Conservation (phyloP, 2,888 invertebrate genomes). For the Julus scandinavius region DNA sequence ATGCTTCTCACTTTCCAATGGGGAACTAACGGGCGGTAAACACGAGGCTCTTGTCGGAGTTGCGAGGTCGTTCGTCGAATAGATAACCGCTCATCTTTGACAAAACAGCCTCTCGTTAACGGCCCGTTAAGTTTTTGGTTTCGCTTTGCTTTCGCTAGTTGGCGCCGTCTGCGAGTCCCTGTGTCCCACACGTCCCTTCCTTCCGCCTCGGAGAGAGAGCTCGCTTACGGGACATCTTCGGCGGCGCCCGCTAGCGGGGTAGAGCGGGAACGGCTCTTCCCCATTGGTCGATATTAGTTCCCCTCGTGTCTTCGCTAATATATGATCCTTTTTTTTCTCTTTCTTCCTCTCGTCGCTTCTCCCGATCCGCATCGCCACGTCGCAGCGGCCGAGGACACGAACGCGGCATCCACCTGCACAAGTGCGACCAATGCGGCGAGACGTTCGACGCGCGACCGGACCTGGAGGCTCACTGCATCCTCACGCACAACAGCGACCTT, state of each 20-base stretch:
- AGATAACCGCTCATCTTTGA: too few relatives aligned
- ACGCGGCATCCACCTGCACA: slow-evolving; percentile 57
- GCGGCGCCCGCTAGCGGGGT: not conserved
- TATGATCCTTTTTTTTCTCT: not conserved
- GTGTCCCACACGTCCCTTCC: too few relatives aligned
- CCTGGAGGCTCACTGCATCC: slow-evolving; percentile 62
- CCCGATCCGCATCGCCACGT: not conserved
- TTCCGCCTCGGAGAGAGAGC: too few relatives aligned
- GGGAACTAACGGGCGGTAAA: not conserved
- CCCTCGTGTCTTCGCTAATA: not conserved
- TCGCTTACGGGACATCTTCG: not conserved
- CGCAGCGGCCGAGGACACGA: slow-evolving; percentile 55
- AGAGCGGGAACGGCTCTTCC: not conserved
- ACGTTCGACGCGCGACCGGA: slow-evolving; percentile 62
- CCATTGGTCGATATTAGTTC: not conserved
- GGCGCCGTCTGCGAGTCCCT: not conserved
- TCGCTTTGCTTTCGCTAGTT: not conserved
- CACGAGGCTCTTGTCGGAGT: too few relatives aligned
- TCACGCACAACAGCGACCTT: slow-evolving; percentile 62
- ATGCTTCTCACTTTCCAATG: slow-evolving; percentile 13
- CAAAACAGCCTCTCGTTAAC: too few relatives aligned
- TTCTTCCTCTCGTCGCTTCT: slow-evolving; percentile 7
- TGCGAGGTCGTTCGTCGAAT: too few relatives aligned
- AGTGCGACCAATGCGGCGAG: slow-evolving; percentile 62
- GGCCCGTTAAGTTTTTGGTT: not conserved